Evolutionary conservation across 2,113 vertebrate genomes (phyloP).

Genomic region (Larimichthys polyactis): DNA sequence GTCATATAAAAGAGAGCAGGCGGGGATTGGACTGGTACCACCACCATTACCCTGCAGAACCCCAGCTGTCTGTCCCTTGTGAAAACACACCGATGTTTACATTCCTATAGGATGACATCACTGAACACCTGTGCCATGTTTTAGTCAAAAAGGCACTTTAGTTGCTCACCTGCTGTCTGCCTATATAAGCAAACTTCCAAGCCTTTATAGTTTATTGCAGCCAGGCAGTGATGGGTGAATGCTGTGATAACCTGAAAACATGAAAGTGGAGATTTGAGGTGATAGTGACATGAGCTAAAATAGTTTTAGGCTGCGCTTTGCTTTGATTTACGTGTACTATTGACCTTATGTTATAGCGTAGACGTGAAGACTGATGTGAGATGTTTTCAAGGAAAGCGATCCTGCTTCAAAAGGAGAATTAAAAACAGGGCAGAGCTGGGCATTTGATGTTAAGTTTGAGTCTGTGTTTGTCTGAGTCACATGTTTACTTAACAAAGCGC

Average conservation of each 20-base stretch:
- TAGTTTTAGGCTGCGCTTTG: conserved; percentile 19
- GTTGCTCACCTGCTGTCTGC: conserved; percentile 69
- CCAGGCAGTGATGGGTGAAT: conserved; percentile 30
- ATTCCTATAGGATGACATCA: conserved; percentile 71
- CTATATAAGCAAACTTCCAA: conserved; percentile 62
- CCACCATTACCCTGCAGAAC: conserved; percentile 52
- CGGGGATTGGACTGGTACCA: conserved; percentile 52
- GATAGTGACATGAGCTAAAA: conserved; percentile 23
- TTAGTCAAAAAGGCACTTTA: conserved; percentile 47
- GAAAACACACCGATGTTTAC: conserved; percentile 75
- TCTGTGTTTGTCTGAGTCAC: conserved; percentile 17
- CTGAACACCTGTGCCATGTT: conserved; percentile 73
- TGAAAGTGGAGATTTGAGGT: conserved; percentile 22
- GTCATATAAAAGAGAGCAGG: conserved; percentile 42
- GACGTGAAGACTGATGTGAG: conserved; percentile 5
- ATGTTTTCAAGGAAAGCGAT: not conserved
- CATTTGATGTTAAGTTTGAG: conserved; percentile 16
- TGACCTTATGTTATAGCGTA: conserved; percentile 31
- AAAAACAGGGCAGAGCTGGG: not conserved
- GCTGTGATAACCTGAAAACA: conserved; percentile 52
- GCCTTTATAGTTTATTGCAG: conserved; percentile 50
- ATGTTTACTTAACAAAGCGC: conserved; percentile 12
- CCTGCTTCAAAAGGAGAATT: conserved; percentile 12
- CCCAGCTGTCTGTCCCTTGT: conserved; percentile 63
- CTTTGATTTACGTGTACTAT: conserved; percentile 9